Conservation (phyloP, 2,888 invertebrate genomes). For the Monoplex corrugatus region DNA sequence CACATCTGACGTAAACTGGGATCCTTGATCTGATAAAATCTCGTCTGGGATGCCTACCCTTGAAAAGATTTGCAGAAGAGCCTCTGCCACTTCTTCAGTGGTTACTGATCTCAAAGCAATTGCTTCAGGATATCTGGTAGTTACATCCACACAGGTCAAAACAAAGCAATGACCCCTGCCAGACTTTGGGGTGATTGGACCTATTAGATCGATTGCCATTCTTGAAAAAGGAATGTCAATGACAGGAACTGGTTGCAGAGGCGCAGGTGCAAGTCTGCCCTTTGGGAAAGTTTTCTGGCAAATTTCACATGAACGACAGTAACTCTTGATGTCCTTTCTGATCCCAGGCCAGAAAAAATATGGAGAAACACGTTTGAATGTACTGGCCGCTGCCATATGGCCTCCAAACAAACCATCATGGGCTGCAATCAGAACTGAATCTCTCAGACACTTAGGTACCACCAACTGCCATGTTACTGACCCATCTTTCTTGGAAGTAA, state of each 20-base stretch:
- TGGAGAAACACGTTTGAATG: slow-evolving; percentile 11
- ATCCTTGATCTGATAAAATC: slow-evolving; percentile 1
- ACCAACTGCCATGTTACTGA: background rate
- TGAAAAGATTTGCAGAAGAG: background rate
- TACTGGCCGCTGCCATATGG: slow-evolving; percentile 39
- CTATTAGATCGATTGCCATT: background rate
- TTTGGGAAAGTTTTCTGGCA: slow-evolving; percentile 19
- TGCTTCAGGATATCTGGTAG: slow-evolving; percentile 11
- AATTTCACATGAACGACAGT: slow-evolving; percentile 10
- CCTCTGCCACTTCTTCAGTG: background rate
- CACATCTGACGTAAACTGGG: slow-evolving; percentile 9
- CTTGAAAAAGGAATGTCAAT: background rate
- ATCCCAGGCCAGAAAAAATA: slow-evolving; percentile 1
- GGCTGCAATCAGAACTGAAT: slow-evolving; percentile 2
- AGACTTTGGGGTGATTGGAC: background rate
- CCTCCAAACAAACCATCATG: slow-evolving; percentile 48
- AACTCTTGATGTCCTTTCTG: background rate
- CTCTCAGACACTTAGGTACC: slow-evolving; percentile 11
- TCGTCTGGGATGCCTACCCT: background rate
- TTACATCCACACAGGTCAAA: background rate
- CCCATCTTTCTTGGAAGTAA: background rate
- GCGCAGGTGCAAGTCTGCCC: background rate
- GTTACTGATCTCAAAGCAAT: background rate
- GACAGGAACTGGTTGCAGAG: background rate
- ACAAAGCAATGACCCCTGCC: background rate